Evolutionary conservation across 2,888 invertebrate species (phyloP).

Genomic region (Drosophila limbata): DNA sequence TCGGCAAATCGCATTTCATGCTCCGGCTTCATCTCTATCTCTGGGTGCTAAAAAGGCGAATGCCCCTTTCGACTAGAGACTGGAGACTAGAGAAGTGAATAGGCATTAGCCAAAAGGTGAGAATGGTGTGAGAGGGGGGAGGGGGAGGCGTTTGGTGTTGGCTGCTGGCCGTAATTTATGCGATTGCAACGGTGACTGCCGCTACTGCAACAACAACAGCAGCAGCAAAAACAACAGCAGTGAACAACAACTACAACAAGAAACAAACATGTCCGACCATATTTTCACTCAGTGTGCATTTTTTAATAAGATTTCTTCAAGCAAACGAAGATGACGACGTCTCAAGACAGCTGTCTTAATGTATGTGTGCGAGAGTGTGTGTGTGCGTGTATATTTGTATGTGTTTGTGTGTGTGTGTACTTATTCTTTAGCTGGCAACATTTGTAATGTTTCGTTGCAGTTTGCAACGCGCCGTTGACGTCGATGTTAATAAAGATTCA

Average conservation of each 20-base stretch:
- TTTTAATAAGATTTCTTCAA: slow-evolving; percentile 79
- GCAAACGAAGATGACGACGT: slow-evolving; percentile 74
- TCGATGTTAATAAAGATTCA: slow-evolving; percentile 79
- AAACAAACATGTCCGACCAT: slow-evolving; percentile 65
- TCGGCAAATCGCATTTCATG: slow-evolving; percentile 74
- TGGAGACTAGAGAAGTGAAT: slow-evolving; percentile 37
- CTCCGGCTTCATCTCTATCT: slow-evolving; percentile 62
- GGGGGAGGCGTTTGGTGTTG: slow-evolving; percentile 13
- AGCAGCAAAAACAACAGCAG: slow-evolving; percentile 42
- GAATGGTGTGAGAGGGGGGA: slow-evolving; percentile 4
- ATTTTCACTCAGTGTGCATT: slow-evolving; percentile 69
- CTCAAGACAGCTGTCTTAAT: slow-evolving; percentile 67
- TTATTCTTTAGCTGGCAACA: slow-evolving; percentile 63
- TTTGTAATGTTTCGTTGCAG: slow-evolving; percentile 80
- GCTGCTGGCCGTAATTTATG: slow-evolving; percentile 73
- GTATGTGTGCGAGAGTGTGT: slow-evolving; percentile 15
- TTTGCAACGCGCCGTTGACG: slow-evolving; percentile 75
- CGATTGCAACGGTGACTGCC: slow-evolving; percentile 80
- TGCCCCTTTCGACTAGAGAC: slow-evolving; percentile 54
- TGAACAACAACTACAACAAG: slow-evolving; percentile 31
- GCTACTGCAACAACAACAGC: slow-evolving; percentile 62
- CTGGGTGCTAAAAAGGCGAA: slow-evolving; percentile 78
- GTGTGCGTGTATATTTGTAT: slow-evolving; percentile 15
- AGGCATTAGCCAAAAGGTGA: slow-evolving; percentile 45
- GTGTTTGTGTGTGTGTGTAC: slow-evolving; percentile 30